Evolutionary conservation across 1,140 invertebrate genomes (phyloP).

Genomic region (Galendromus occidentalis): DNA sequence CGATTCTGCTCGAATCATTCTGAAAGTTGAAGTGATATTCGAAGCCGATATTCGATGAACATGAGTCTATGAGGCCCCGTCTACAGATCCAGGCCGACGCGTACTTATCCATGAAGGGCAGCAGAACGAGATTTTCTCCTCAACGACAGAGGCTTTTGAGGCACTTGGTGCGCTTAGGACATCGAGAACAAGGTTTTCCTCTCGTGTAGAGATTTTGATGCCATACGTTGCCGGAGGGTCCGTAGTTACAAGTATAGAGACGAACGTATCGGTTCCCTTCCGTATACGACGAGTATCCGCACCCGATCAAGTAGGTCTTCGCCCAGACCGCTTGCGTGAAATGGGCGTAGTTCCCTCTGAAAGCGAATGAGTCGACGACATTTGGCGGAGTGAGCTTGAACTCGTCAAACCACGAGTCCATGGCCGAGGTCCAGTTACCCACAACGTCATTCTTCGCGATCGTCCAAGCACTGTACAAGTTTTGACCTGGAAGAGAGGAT

Average conservation of each 20-base stretch:
- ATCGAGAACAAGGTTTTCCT: not conserved
- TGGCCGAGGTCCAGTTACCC: not conserved
- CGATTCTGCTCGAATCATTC: no score
- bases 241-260: not conserved
- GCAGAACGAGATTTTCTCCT: no score
- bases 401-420: slow-evolving; percentile 6
- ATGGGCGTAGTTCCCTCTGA: not conserved
- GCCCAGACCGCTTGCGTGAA: not conserved
- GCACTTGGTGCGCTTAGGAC: not conserved
- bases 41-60: no score
- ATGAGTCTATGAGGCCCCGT: no score
- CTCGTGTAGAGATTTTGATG: not conserved
- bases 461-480: not conserved
- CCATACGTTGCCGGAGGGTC: not conserved
- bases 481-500: not conserved
- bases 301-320: not conserved
- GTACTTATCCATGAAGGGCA: no score
- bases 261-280: not conserved
- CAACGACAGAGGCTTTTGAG: no score
- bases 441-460: not conserved
- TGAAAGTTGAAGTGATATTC: no score
- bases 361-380: not conserved
- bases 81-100: no score
- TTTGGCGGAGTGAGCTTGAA: not conserved
- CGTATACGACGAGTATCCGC: not conserved